Evolutionary conservation across 2,797 vertebrate genomes (phyloP).

Genomic region (Hirundo rustica): DNA sequence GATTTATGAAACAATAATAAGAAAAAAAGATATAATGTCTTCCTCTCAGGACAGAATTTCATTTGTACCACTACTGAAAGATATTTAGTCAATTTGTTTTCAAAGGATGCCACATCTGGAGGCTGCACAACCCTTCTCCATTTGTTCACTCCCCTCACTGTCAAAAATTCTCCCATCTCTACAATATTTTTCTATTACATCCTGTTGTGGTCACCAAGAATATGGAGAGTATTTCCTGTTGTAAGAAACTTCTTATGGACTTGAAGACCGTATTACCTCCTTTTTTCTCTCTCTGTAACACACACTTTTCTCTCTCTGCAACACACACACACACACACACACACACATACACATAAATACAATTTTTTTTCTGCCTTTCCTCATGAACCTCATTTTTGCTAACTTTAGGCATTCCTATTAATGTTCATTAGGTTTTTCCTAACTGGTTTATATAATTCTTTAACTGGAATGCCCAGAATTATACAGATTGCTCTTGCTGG

Average conservation of each 20-base stretch:
- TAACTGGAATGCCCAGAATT: neutral
- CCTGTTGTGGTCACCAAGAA: neutral
- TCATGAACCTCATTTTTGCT: neutral
- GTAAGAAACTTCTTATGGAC: neutral
- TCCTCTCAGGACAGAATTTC: neutral
- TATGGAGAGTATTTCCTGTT: neutral
- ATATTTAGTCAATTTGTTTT: neutral
- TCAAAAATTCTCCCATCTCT: neutral
- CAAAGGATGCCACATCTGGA: rapidly evolving
- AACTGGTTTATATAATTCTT: neutral
- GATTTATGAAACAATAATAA: neutral
- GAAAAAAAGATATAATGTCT: rapidly evolving
- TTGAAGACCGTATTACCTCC: neutral
- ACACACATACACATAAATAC: rapidly evolving
- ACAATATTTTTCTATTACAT: neutral
- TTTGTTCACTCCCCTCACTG: neutral
- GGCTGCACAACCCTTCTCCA: neutral
- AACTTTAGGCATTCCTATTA: neutral
- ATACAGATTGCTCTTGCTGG: neutral
- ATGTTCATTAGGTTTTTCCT: neutral
- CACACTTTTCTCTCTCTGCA: neutral
- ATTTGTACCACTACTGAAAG: neutral
- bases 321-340: rapidly evolving
- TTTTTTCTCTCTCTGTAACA: neutral
- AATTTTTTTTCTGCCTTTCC: neutral